These are phyloP conservation scores for Dendronephthya gigantea DNA, from an alignment of 64 coral and sea anemone genomes.

Conservation along the genomic window DNA sequence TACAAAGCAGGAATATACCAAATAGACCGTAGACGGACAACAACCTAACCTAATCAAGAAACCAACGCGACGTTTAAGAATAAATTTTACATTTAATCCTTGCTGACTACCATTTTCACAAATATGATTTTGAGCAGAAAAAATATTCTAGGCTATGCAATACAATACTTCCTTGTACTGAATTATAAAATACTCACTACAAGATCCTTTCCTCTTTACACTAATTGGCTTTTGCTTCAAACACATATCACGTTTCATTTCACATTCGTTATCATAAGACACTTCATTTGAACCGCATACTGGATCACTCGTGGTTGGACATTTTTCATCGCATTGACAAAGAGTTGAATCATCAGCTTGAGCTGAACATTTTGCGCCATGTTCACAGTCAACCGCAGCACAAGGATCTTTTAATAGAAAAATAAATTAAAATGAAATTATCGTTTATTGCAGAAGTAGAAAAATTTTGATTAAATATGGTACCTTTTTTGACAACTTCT, in stretches of 20 bases:
- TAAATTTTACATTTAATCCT: no score
- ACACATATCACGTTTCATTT: not conserved
- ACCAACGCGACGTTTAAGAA: no score
- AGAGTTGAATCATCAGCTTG: not conserved
- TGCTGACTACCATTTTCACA: no score
- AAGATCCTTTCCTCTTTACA: not conserved
- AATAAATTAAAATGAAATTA: not conserved
- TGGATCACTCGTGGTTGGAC: not conserved
- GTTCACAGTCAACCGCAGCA: not conserved
- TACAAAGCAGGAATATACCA: slow-evolving; percentile 33
- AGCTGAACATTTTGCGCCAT: not conserved
- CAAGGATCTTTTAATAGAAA: not conserved
- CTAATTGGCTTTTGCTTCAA: not conserved
- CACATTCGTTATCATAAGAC: not conserved
- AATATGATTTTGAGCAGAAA: no score
- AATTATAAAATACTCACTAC: not conserved
- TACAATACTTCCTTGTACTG: no score
- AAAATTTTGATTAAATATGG: not conserved
- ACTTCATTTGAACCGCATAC: not conserved
- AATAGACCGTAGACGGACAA: no score
- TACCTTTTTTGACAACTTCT: not conserved
- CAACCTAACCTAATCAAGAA: no score
- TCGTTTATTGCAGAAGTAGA: no score
- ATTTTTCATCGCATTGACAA: not conserved
- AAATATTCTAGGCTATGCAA: no score